A percentile compares a stretch with the other conserved stretches of the same genome.
These are phyloP conservation scores for Thripadectes ignobilis DNA, from an alignment of 2,797 vertebrate genomes.

Conservation along the genomic window DNA sequence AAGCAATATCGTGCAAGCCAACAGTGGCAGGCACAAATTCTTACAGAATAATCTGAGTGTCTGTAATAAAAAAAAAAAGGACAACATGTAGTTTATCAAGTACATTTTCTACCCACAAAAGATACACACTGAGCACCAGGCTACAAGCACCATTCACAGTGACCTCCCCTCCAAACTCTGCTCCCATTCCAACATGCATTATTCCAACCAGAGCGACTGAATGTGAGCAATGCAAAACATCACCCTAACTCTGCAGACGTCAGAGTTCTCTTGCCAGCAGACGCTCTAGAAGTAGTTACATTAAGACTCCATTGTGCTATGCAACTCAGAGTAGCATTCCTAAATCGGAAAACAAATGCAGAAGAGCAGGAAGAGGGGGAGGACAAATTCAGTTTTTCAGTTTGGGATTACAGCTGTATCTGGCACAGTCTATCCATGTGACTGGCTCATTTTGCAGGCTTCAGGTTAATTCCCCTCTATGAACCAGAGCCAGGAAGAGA, in stretches of 20 bases:
- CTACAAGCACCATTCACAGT: background rate
- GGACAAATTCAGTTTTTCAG: background rate
- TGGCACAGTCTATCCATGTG: background rate
- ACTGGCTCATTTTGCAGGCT: background rate
- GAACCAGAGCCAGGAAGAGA: background rate
- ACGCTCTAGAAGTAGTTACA: background rate
- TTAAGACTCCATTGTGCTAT: background rate
- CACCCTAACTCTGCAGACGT: background rate
- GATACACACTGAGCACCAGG: rapidly evolving
- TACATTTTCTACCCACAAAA: background rate
- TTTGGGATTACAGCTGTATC: rapidly evolving
- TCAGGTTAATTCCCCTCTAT: background rate
- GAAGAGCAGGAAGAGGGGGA: background rate
- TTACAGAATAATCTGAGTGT: background rate
- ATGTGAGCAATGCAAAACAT: background rate
- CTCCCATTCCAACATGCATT: background rate
- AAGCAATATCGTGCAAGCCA: background rate
- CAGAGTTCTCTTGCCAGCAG: slow-evolving; percentile 4
- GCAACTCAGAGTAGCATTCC: background rate
- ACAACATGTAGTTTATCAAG: background rate
- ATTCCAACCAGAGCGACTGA: background rate
- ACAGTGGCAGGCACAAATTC: background rate
- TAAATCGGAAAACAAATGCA: background rate
- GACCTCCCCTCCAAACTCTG: background rate
- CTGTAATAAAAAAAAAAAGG: background rate